Base-by-base conservation (phyloP, 2,888 invertebrate genomes). In the Perithous albicinctus region DNA sequence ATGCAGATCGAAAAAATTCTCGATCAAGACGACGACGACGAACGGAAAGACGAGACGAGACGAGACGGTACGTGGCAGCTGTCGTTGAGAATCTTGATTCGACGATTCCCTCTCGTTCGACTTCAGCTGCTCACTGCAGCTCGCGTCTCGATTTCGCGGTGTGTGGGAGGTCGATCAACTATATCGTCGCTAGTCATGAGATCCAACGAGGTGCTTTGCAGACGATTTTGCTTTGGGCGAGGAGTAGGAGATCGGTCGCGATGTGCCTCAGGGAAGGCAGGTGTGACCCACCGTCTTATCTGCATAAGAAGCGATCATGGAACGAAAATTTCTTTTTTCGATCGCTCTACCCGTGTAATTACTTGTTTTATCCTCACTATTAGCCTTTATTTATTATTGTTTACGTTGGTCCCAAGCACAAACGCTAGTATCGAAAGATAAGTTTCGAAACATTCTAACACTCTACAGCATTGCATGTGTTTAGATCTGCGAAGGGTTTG, bases 81-180 rank as follows among this genome's bases (percentile, higher is more conserved):
- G 84, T 83, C 83, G 84, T 81, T 75, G 38, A 64, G 79, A 83
- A 81, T 81, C 78, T 81, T 81, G 81, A 81, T 81, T 78, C 81
- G 69, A 78, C 78, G 81, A 74, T 74, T 81, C 73, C 46, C 63
- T 78, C 64, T 63, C 46, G 43, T 78, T 78, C 78, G 64, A 70
- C 67, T 78, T 48, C 84, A 83, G 81, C 84, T 85, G 84, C 81
- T 81, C 74, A 43, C 63, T 73, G 74, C 56, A 41, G 63, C 64
- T 74, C 78, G 72, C 80, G 76, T 82, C 73, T 64, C 76, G 80
- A 78, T 84, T 77, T 74, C 69, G 46, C 69, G 67, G 73, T 78
- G 83, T 83, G 82, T 84, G 84, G 84, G 84, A 80, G 84, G 83
- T 80, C 84, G 84, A 81, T 81, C 78, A 63, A 70, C 51, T 51